Evolutionary conservation across 2,888 invertebrate genomes (phyloP).

Genomic region (Harpalus rufipes): DNA sequence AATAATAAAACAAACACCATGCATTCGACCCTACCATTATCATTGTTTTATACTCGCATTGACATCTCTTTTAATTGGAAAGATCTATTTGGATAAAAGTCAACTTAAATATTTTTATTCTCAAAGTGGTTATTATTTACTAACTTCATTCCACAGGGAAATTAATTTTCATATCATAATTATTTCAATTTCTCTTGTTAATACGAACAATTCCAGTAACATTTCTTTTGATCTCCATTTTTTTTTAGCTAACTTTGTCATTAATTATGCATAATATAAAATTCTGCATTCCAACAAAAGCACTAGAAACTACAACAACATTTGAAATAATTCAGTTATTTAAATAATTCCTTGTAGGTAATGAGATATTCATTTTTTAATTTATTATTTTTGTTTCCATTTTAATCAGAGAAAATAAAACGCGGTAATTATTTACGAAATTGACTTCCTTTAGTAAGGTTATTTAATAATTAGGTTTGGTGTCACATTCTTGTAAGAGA

Average conservation of each 20-base stretch:
- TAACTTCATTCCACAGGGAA: background rate
- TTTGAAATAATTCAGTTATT: background rate
- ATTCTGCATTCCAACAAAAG: background rate
- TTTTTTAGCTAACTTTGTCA: background rate
- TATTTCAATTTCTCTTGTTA: background rate
- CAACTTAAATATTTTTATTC: background rate
- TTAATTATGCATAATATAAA: conserved; percentile 4
- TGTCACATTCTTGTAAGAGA: no score
- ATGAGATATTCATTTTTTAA: background rate
- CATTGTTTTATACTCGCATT: no score
- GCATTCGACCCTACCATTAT: no score
- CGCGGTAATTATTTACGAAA: no score
- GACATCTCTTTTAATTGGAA: no score
- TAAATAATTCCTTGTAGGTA: background rate
- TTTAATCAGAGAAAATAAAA: no score
- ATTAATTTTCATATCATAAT: background rate
- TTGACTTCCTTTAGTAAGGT: no score
- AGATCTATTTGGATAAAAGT: background rate
- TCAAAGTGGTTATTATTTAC: background rate
- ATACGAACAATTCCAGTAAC: background rate
- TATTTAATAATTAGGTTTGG: no score
- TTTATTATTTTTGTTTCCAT: background rate
- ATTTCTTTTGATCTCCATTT: background rate
- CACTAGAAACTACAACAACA: background rate
- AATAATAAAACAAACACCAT: no score